Base-by-base conservation (phyloP, 2,888 invertebrate species). In the Griposia aprilina region DNA sequence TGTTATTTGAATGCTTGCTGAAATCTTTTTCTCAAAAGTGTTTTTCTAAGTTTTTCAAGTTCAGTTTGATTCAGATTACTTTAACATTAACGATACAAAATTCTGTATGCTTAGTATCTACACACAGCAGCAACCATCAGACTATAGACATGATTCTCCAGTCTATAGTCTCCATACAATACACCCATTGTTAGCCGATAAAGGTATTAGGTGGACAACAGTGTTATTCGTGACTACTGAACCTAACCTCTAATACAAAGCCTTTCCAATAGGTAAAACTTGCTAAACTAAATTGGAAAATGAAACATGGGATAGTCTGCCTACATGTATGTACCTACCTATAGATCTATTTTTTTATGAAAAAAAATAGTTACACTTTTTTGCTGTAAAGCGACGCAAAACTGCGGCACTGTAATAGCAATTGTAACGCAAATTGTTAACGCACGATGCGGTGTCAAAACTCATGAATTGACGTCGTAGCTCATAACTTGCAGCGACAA, bases 181-280 rank as follows among this genome's bases (percentile, higher is more conserved):
- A 81, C 66, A 66, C n/a, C 83, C 68, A 83, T 81, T 81, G 81
- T 81, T 68, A 65, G 68, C 83, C 78, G 36, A 78, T 83, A 78
- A 78, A 62, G 81, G 82, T 52, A 68, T 80, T 55, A 65, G 15
- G 55, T 67, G 41, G 65, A 41, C 68, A 76, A 65, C 48, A 77
- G 67, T 66, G 45, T 76, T 76, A 60, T 45, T 57, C 57, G 55
- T 30, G 57, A 50, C 57, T 66, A 50, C 10, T 57, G 30, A 57
- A 67, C 48, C 48, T 60, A 55, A 65, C 69, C 23, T 81, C 15
- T 55, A 45, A 26, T 36, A 55, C 45, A 57, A 45, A 30, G 6
- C 11, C 26, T 8, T 55, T 23, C 30, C 8, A 57, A n/a, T 57
- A 26, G 2, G 23, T 30, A 45, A 8, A 30, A 41, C 17, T 59